Evolutionary conservation across 1,140 invertebrate genomes (phyloP).

Genomic region (Caerostris darwini): DNA sequence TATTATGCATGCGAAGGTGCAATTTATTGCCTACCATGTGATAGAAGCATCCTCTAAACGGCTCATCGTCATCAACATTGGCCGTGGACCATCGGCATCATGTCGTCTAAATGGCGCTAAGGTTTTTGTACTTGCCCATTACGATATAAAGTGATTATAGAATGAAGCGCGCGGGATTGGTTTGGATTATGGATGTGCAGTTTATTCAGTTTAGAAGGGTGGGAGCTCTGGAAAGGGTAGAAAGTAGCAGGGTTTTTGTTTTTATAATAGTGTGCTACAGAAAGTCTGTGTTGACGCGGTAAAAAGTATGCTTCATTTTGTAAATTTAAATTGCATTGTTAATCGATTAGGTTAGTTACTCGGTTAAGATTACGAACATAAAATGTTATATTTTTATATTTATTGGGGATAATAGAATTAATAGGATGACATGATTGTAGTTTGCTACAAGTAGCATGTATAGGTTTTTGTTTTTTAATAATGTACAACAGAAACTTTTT

Average conservation of each 20-base stretch:
- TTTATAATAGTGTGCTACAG: neutral
- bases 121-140: constrained; percentile 60
- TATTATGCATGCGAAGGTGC: constrained; percentile 74
- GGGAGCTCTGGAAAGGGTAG: neutral
- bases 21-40: constrained; percentile 66
- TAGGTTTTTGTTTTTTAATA: no score
- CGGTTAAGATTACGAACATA: no score
- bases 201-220: neutral
- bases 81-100: constrained; percentile 30
- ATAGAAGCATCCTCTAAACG: constrained; percentile 55
- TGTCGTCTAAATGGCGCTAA: constrained; percentile 44
- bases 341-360: no score
- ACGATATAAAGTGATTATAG: constrained; percentile 51
- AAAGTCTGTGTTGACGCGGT: neutral
- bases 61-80: constrained; percentile 72
- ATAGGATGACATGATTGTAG: no score
- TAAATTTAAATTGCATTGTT: no score
- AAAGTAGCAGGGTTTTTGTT: neutral
- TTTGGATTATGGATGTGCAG: neutral
- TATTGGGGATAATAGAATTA: no score
- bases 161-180: neutral
- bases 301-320: neutral
- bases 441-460: no score
- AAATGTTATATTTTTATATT: no score
- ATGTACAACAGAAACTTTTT: no score